Base-by-base conservation (phyloP, 2,113 vertebrate genomes). In the Thamnaconus septentrionalis region DNA sequence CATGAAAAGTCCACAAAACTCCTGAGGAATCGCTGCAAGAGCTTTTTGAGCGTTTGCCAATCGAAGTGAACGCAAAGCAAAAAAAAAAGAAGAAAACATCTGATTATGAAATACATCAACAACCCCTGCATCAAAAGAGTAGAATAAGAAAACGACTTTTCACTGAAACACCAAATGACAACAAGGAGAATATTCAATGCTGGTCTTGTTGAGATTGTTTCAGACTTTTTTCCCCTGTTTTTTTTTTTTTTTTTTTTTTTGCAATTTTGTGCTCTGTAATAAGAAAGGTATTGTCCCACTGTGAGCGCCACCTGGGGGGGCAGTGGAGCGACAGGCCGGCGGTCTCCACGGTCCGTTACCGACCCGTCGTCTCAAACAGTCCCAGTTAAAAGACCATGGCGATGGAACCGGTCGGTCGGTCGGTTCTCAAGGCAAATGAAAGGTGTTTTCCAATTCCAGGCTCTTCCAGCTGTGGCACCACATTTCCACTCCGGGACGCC, bases 121-220 rank as follows among this genome's bases (percentile, higher is more conserved):
- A 31, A 67, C 74, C 48, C 75, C 86, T 39, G 77, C 82, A 31
- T 85, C 86, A 75, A 60, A 78, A 90, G 84, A 91, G 87, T 81
- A 83, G 79, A 73, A 80, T 64, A 73, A 82, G 45, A 53, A 73
- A 78, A 69, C 79, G 76, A 78, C 61, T 79, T 11, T 50, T 78
- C 70, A 78, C 91, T 87, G 91, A 91, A 92, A 92, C 88, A 90
- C 89, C 79, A 90, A 91, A 88, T 89, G 87, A 92, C 89, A 89
- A 87, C 76, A 80, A 87, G 79, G 74, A 69, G 67, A 88, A 80
- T 87, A 85, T 55, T 81, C 88, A 76, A 89, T 85, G 92, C 85
- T 88, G 90, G 88, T 89, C 87, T 67, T 64, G 76, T 74, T 78
- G 18, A 72, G 69, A 83, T 77, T 65, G 76, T 81, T 83, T 78